Conservation (phyloP, 2,113 vertebrate genomes). For the Centrocercus urophasianus region DNA sequence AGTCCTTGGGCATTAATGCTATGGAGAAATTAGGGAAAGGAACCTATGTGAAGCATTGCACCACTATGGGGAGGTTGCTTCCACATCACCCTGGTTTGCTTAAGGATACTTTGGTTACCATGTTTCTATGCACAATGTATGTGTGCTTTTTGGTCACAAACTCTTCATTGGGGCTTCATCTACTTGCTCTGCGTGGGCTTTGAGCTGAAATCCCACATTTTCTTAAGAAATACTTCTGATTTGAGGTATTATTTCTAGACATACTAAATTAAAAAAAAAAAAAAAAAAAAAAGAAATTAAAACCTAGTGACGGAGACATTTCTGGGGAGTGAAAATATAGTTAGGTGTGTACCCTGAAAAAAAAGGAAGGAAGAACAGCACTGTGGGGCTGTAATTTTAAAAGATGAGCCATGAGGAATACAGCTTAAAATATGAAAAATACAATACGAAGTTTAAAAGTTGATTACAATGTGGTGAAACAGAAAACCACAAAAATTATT, state of each 20-base stretch:
- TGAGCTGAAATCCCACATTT: not conserved
- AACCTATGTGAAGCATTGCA: not conserved
- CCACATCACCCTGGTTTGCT: not conserved
- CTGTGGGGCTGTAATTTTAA: not conserved
- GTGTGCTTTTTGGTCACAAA: not conserved
- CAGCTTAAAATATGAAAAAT: conserved; percentile 44
- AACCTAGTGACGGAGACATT: conserved; percentile 2
- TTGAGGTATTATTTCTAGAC: conserved; percentile 5
- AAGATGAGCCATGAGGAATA: not conserved
- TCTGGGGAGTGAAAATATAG: not conserved
- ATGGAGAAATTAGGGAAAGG: not conserved
- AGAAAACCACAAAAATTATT: conserved; percentile 6
- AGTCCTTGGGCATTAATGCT: not conserved
- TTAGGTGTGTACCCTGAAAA: not conserved
- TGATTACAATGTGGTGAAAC: conserved; percentile 23
- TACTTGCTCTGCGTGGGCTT: not conserved
- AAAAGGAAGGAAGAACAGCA: not conserved
- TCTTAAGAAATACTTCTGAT: not conserved
- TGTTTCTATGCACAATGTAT: not conserved
- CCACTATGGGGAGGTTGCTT: not conserved
- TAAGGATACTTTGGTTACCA: not conserved
- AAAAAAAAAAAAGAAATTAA: not conserved
- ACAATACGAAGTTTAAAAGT: conserved; percentile 32
- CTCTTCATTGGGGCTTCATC: not conserved
- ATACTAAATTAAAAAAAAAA: not conserved